phyloP scores from a whole-genome alignment of 2,888 invertebrate species.

The Epistrophella euchroma region DNA sequence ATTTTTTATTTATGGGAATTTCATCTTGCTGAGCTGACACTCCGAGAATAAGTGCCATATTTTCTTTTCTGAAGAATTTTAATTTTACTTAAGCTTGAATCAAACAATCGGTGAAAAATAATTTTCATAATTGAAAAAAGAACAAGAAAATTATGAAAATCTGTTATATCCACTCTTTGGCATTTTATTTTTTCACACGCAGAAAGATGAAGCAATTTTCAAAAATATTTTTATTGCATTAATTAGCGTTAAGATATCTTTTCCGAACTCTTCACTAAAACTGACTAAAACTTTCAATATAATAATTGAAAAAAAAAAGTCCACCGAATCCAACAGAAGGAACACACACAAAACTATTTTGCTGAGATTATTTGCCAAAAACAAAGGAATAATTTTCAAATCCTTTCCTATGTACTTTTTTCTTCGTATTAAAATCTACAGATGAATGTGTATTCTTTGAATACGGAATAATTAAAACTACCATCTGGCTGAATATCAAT shows the following conservation, averaged over 20 bases:
- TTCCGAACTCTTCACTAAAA: not conserved
- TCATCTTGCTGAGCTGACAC: no score
- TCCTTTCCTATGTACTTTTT: not conserved
- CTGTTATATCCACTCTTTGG: not conserved
- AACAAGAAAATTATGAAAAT: not conserved
- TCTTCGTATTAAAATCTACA: not conserved
- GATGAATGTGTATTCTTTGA: not conserved
- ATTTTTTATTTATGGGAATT: no score
- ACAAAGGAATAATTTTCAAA: slow-evolving; percentile 17
- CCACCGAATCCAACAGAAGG: not conserved
- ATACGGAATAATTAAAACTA: slow-evolving; percentile 43
- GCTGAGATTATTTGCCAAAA: not conserved
- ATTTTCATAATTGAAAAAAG: not conserved
- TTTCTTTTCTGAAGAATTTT: no score
- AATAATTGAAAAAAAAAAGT: slow-evolving; percentile 30
- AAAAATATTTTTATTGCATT: slow-evolving; percentile 26
- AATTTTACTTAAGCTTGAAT: no score
- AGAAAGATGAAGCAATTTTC: not conserved
- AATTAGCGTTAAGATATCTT: slow-evolving; percentile 10
- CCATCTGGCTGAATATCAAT: slow-evolving; percentile 43
- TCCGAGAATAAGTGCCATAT: no score
- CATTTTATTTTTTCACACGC: not conserved
- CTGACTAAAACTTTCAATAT: slow-evolving; percentile 30
- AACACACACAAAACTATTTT: slow-evolving; percentile 10
- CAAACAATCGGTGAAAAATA: not conserved